Conservation (phyloP, 2,888 invertebrate species). For the Rhagophthalmus giganteus region DNA sequence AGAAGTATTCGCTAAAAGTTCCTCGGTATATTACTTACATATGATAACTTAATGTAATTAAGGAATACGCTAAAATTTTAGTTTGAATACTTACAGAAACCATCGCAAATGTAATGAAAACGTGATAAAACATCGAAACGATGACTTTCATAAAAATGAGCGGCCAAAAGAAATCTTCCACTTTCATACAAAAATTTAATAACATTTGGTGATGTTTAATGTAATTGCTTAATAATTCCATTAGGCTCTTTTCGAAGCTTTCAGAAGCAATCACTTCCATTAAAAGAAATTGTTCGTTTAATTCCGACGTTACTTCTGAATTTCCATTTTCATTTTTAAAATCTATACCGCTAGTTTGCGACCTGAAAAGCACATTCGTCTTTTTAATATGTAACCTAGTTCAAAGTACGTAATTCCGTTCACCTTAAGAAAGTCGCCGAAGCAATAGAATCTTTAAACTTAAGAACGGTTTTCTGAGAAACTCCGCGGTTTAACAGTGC, state of each 20-base stretch:
- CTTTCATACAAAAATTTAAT: constrained; percentile 6
- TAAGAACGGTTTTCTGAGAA: background rate
- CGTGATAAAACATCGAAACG: constrained; percentile 18
- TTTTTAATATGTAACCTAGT: background rate
- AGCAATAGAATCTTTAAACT: background rate
- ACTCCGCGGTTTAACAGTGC: constrained; percentile 2
- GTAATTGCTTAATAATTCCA: constrained; percentile 6
- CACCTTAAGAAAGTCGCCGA: no score
- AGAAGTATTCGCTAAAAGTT: no score
- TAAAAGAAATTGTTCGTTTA: background rate
- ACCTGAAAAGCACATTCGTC: background rate
- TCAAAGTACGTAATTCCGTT: no score
- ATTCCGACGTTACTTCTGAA: background rate
- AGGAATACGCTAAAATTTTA: no score
- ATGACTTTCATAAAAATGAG: constrained; percentile 17
- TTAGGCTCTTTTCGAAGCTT: constrained; percentile 5
- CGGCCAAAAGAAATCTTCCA: constrained; percentile 16
- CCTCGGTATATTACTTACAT: no score
- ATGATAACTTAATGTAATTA: no score
- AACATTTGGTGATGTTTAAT: constrained; percentile 18
- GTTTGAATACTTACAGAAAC: constrained; percentile 18
- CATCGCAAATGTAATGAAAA: constrained; percentile 16
- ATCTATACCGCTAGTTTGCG: background rate
- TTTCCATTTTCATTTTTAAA: background rate
- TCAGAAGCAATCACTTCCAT: constrained; percentile 2